These are phyloP conservation scores for Pipistrellus kuhlii DNA, from an alignment of 2,797 vertebrate genomes.

Conservation along the genomic window DNA sequence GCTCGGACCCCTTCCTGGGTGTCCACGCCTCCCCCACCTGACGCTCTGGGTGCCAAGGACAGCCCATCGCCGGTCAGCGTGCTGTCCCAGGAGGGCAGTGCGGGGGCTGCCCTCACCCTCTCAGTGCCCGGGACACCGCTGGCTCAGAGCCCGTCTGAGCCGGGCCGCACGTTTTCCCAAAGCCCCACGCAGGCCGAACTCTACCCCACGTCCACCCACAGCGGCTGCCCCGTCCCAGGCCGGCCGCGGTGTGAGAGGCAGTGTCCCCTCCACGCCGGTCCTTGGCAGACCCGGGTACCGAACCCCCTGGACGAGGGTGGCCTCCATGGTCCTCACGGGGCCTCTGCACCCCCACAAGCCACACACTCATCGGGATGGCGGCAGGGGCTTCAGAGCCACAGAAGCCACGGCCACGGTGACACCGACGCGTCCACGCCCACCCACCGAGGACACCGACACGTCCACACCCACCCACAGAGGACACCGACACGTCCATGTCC, in stretches of 20 bases:
- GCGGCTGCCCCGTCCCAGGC: background rate
- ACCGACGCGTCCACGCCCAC: no score
- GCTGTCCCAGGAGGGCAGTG: fast-evolving
- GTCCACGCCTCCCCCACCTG: fast-evolving
- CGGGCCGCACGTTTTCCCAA: fast-evolving
- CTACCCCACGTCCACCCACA: background rate
- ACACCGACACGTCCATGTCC: no score
- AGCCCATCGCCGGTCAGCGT: no score
- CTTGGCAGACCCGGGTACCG: fast-evolving
- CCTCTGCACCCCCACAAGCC: background rate
- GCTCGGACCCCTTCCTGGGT: fast-evolving
- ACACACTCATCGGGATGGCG: fast-evolving
- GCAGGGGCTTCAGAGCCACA: background rate
- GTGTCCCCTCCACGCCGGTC: background rate
- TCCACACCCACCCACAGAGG: no score
- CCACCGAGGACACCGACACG: no score
- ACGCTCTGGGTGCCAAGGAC: no score
- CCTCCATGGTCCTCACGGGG: fast-evolving
- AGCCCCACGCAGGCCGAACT: fast-evolving
- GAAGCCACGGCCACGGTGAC: no score
- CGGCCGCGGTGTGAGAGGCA: fast-evolving
- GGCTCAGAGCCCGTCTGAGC: background rate
- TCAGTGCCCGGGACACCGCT: fast-evolving
- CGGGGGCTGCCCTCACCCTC: no score
- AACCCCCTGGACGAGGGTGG: background rate